Conservation (phyloP, 2,888 invertebrate species). For the Malthinus seriepunctatus region DNA sequence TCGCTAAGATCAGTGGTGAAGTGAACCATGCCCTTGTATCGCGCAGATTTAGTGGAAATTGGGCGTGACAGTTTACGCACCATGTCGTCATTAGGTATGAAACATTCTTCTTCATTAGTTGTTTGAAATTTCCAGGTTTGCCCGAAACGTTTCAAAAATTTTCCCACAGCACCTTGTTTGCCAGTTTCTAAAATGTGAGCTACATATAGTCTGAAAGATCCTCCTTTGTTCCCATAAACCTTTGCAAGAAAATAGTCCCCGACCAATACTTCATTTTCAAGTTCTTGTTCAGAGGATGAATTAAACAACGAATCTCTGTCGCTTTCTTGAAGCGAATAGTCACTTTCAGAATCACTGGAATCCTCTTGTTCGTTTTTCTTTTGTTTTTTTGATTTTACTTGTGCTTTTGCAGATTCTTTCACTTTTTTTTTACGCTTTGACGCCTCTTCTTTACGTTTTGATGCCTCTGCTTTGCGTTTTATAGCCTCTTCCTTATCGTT, state of each 20-base stretch:
- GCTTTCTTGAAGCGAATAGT: not conserved
- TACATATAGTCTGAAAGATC: conserved; percentile 9
- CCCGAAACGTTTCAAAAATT: conserved; percentile 12
- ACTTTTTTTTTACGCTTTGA: no score
- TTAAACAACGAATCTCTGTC: not conserved
- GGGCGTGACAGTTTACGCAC: conserved; percentile 15
- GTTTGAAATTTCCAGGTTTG: conserved; percentile 16
- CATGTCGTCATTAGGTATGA: conserved; percentile 6
- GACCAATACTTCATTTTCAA: no score
- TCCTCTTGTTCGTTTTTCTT: no score
- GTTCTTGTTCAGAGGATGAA: not conserved
- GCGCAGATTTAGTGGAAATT: conserved; percentile 10
- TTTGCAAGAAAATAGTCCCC: conserved; percentile 8
- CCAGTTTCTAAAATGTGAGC: conserved; percentile 4
- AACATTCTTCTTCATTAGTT: conserved; percentile 18
- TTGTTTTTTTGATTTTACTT: no score
- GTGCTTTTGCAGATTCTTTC: no score
- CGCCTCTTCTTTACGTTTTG: no score
- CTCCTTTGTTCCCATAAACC: conserved; percentile 5
- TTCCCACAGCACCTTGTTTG: conserved; percentile 9
- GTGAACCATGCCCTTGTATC: conserved; percentile 10
- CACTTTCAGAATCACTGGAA: conserved; percentile 6
- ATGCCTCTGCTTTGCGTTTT: no score
- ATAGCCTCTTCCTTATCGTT: no score
- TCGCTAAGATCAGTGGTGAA: conserved; percentile 9